phyloP scores from a whole-genome alignment of 2,888 invertebrate species.

The Tinea trinotella region DNA sequence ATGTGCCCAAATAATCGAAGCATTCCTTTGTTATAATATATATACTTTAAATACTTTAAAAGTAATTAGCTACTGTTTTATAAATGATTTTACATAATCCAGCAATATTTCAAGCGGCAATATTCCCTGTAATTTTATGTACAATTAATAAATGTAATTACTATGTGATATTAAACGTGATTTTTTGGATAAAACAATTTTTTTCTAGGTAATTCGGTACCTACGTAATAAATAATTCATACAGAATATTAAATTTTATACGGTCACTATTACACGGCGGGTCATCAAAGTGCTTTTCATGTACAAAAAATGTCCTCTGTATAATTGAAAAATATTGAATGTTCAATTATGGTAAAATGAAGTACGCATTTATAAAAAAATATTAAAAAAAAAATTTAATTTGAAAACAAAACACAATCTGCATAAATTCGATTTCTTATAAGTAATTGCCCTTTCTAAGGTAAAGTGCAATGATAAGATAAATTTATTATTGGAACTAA shows the following conservation, averaged over 20 bases:
- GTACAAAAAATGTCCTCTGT: background rate
- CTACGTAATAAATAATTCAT: conserved; percentile 10
- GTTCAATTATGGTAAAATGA: conserved; percentile 8
- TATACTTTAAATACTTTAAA: too few relatives aligned
- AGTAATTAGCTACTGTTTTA: too few relatives aligned
- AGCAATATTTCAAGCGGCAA: background rate
- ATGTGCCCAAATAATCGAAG: too few relatives aligned
- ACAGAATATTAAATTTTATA: conserved; percentile 2
- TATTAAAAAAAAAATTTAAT: background rate
- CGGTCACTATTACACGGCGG: background rate
- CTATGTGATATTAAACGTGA: background rate
- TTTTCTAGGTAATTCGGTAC: conserved; percentile 3
- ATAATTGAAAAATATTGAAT: background rate
- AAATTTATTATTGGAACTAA: too few relatives aligned
- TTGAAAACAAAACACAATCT: too few relatives aligned
- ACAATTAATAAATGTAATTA: background rate
- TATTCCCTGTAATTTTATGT: too few relatives aligned
- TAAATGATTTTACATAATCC: too few relatives aligned
- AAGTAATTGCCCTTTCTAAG: too few relatives aligned
- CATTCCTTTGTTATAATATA: too few relatives aligned
- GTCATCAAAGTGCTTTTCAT: conserved; percentile 3
- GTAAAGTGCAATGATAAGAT: too few relatives aligned
- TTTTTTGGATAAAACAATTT: background rate
- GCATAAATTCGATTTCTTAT: too few relatives aligned
- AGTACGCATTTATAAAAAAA: background rate